Conservation (phyloP, 2,888 invertebrate genomes). For the Acheta domesticus region DNA sequence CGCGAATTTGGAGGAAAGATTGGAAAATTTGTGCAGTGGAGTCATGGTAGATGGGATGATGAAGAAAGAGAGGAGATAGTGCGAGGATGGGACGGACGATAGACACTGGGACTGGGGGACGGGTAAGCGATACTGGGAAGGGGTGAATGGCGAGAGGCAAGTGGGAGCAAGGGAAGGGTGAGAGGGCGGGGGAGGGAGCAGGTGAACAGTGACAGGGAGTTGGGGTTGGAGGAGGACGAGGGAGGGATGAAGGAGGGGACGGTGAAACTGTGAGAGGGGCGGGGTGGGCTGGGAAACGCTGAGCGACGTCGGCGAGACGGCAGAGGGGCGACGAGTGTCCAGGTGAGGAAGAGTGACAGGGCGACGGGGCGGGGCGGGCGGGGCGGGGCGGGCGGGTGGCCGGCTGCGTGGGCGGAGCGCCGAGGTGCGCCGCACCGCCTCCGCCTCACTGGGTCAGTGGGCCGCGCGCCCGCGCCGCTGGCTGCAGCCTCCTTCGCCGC, state of each 20-base stretch:
- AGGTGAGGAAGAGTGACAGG: neutral
- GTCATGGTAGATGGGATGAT: no score
- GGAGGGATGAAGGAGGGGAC: neutral
- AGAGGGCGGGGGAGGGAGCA: fast-evolving
- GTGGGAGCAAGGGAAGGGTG: no score
- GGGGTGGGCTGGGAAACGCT: no score
- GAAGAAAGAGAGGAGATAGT: no score
- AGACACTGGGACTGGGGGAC: fast-evolving
- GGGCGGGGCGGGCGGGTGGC: neutral
- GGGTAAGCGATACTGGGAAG: no score
- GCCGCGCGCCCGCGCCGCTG: neutral
- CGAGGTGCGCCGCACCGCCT: neutral
- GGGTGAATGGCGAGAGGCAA: no score
- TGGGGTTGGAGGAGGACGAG: no score
- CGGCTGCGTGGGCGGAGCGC: neutral
- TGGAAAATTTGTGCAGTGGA: no score
- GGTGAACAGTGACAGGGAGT: no score
- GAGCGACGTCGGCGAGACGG: neutral
- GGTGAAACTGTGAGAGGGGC: neutral
- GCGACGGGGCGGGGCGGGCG: neutral
- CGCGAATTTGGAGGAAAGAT: no score
- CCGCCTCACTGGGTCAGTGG: neutral
- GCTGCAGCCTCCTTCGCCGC: no score
- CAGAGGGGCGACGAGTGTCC: neutral
- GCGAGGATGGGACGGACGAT: no score